Evolutionary conservation across 1,140 invertebrate genomes (phyloP).

Genomic region (Drosophila ogumai): DNA sequence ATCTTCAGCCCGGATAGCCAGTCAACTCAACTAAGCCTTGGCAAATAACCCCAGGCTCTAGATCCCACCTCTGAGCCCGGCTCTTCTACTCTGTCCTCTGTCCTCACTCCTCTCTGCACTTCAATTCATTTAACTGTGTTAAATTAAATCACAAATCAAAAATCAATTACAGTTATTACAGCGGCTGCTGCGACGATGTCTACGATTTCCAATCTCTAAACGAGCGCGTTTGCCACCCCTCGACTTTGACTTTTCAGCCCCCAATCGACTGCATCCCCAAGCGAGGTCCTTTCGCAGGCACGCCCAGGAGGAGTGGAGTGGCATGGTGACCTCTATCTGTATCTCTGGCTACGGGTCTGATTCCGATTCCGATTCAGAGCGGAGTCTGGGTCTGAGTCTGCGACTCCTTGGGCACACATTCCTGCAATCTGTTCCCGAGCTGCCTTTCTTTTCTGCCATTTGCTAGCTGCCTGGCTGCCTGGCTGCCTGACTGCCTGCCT

Average conservation of each 20-base stretch:
- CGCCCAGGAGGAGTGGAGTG: conserved; percentile 27
- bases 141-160: conserved; percentile 85
- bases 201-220: conserved; percentile 82
- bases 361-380: conserved; percentile 8
- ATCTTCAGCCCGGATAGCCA: conserved; percentile 2
- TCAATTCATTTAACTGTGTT: conserved; percentile 82
- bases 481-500: conserved; percentile 42
- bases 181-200: conserved; percentile 71
- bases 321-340: conserved; percentile 52
- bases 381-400: conserved; percentile 1
- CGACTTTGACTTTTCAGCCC: conserved; percentile 16
- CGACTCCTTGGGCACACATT: conserved; percentile 65
- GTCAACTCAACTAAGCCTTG: conserved; percentile 12
- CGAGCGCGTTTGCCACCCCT: conserved; percentile 43
- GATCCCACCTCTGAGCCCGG: not conserved
- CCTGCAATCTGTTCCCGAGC: conserved; percentile 77
- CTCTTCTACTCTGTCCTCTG: not conserved
- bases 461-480: conserved; percentile 38
- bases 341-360: conserved; percentile 33
- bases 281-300: conserved; percentile 26
- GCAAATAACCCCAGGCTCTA: conserved; percentile 4
- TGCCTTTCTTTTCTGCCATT: conserved; percentile 70
- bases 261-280: conserved; percentile 22
- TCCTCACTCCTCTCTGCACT: conserved; percentile 23
- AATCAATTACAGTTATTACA: conserved; percentile 84